Base-by-base conservation (phyloP, 2,888 invertebrate species). In the Tyria jacobaeae region DNA sequence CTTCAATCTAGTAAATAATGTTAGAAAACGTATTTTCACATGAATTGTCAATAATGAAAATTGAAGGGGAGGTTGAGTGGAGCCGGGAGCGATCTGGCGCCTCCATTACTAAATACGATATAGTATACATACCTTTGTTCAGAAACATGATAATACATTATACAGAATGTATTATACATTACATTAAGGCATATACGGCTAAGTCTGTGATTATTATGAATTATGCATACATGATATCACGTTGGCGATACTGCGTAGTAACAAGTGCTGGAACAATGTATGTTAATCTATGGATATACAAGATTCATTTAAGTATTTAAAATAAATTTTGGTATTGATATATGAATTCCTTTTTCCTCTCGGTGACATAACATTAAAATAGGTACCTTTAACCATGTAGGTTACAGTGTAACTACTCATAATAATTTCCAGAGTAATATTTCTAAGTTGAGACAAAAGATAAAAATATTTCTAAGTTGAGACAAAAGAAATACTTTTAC, bases 1-100 rank as follows among this genome's bases (percentile, higher is more conserved):
- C 44, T 54, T 15, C 44, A 54, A 39, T 54, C 41, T 44, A 56
- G 48, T 47, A 56, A 48, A 35, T 25, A 56, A 56, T 35, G 35
- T 35, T 35, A 34, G 47, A 47, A 56, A 53, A 47, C 35, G 56
- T 47, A 56, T 56, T 54, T 41, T 44, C 54, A 44, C 54, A 54
- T 54, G 54, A 54, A 54, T 54, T 54, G 54, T 44, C 44, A 54
- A 44, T 54, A 54, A 54, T 54, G 54, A 44, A 41, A 39, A 56
- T 48, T 48, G 44, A 47, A 56, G 47, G 56, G 47, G 25, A 39
- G 53, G 37, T 47, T n/a, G 55, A 41, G 39, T 54, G 54, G 54
- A 54, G 21, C 31, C 12, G 54, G 44, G 41, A 54, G 54, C 54
- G 31, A 54, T 41, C 34, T 21, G 34, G 35, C 34, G 48, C 56